Evolutionary conservation across 1,140 invertebrate genomes (phyloP), one percentile per base, ranked within the genome.

Genomic region (Ostrea edulis): DNA sequence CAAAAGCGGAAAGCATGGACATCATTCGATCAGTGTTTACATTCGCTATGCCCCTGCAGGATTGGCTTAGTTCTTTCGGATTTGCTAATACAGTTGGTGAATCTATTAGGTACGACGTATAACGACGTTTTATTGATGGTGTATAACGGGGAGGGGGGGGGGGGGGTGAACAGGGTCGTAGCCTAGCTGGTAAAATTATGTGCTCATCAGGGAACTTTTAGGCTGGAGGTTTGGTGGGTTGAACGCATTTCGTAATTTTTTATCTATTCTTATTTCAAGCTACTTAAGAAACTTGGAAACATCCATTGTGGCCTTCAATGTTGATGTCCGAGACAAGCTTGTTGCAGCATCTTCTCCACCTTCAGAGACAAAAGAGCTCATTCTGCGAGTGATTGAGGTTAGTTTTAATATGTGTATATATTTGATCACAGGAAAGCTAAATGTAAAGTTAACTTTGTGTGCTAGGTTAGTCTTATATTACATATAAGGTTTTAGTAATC

Each of bases 381-480:
- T 77, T 7, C 68, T 77, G 68, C 22, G 68, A 35, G 68, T 77
- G 25, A 77, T 77, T 77, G 68, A 77, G 68, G 68, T 77, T 29
- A 77, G 14, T 17, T 12, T 62, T 0, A 20, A 17, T 62, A 5
- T n/a, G 5, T 62, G 2, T 2, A 62, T n/a, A n/a, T n/a, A n/a
- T n/a, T 62, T 55, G 54, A 17, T 55, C 9, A 17, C 17, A 62
- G 55, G 55, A 62, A 20, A 7, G 17, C 55, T n/a, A 62, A 62
- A 62, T 17, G 7, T 62, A n/a, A 62, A 20, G 17, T n/a, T 20
- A 20, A 20, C 17, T 2, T 62, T 7, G n/a, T 62, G 5, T 62
- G 14, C 12, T n/a, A 62, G 17, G 17, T 20, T 62, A 20, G 7
- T 20, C 14, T 62, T 62, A 62, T n/a, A 62, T 20, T 62, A 20